Percentiles rank a stretch among this genome's conserved stretches.
These are phyloP conservation scores for Mythimna vitellina DNA, from an alignment of 2,888 invertebrate species.

Conservation along the genomic window DNA sequence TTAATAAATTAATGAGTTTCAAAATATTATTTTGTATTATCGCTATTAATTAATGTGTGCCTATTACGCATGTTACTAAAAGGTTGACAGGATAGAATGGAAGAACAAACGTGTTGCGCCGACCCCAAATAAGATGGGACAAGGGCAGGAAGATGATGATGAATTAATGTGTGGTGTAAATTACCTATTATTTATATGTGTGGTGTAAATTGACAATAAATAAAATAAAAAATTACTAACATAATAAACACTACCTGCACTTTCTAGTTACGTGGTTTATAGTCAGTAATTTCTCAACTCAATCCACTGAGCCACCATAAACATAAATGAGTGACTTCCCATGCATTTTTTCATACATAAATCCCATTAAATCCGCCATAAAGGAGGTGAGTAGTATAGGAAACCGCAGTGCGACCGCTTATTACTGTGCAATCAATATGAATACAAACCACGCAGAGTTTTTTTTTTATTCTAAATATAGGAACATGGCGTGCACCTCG, in stretches of 20 bases:
- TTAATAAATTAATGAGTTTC: too few species aligned
- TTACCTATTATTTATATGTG: too few species aligned
- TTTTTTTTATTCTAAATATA: constrained; percentile 74
- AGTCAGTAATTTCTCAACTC: constrained; percentile 20
- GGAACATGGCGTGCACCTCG: constrained; percentile 74
- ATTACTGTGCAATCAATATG: constrained; percentile 58
- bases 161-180: too few species aligned
- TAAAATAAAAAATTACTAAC: too few species aligned
- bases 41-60: too few species aligned
- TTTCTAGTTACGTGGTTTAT: constrained; percentile 5
- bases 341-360: constrained; percentile 24
- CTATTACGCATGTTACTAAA: too few species aligned
- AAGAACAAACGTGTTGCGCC: too few species aligned
- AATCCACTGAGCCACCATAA: neutral
- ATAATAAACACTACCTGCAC: neutral
- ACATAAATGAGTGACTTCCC: constrained; percentile 11
- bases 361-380: constrained; percentile 5
- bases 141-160: too few species aligned
- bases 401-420: constrained; percentile 59
- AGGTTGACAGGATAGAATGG: too few species aligned
- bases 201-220: too few species aligned
- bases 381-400: constrained; percentile 26
- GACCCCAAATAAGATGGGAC: too few species aligned
- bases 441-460: constrained; percentile 49
- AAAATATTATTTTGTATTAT: too few species aligned